A percentile compares a stretch with the other conserved stretches of the same genome.
Evolutionary conservation across 2,888 invertebrate species (phyloP).

Genomic region (Drosophila algonquin): DNA sequence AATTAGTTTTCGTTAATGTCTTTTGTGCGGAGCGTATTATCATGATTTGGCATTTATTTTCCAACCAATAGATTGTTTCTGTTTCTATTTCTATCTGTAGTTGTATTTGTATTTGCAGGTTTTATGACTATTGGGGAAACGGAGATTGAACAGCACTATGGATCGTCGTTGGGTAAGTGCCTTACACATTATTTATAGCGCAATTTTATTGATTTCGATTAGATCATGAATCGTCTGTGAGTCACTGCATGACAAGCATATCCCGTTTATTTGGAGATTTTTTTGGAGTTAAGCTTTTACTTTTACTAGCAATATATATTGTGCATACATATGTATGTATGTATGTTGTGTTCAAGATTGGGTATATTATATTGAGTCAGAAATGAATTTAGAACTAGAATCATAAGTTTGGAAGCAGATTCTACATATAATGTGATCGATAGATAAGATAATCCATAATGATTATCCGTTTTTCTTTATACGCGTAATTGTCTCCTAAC

Average conservation of each 20-base stretch:
- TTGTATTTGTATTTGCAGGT: slow-evolving; percentile 5
- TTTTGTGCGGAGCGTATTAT: slow-evolving; percentile 21
- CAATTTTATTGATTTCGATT: slow-evolving; percentile 37
- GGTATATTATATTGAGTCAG: background rate
- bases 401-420: no score
- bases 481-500: no score
- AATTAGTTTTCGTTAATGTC: slow-evolving; percentile 61
- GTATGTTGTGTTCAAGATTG: background rate
- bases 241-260: slow-evolving; percentile 29
- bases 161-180: slow-evolving; percentile 22
- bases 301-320: slow-evolving; percentile 9
- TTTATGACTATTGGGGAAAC: slow-evolving; percentile 1
- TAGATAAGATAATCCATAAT: no score
- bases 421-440: no score
- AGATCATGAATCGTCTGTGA: slow-evolving; percentile 31
- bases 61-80: slow-evolving; percentile 10
- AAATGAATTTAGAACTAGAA: no score
- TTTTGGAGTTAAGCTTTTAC: background rate
- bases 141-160: background rate
- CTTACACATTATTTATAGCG: slow-evolving; percentile 35
- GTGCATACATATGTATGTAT: no score
- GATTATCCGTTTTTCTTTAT: no score
- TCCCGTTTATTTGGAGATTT: background rate
- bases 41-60: slow-evolving; percentile 20
- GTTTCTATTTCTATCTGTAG: slow-evolving; percentile 6